These are phyloP conservation scores for Anas platyrhynchos DNA, from an alignment of 2,113 vertebrate genomes.

Conservation along the genomic window DNA sequence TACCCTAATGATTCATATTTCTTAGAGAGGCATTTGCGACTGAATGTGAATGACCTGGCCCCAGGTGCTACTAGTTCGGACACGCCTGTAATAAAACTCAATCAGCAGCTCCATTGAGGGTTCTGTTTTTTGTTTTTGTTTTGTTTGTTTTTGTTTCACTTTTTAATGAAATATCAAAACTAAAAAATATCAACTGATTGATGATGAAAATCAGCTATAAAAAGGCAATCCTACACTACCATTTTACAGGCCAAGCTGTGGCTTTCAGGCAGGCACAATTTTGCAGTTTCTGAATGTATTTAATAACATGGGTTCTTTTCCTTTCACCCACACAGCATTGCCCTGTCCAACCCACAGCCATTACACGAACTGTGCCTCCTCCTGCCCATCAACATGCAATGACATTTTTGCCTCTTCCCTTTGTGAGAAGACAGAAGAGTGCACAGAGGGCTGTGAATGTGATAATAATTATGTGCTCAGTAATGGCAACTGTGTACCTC, in stretches of 20 bases:
- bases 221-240: not conserved
- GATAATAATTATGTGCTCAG: slow-evolving; percentile 79
- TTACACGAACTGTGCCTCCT: slow-evolving; percentile 76
- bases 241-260: not conserved
- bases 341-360: slow-evolving; percentile 78
- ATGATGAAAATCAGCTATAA: not conserved
- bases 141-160: not conserved
- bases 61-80: not conserved
- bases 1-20: not conserved
- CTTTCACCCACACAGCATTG: slow-evolving; percentile 67
- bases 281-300: not conserved
- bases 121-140: not conserved
- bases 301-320: not conserved
- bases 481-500: slow-evolving; percentile 76
- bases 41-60: not conserved
- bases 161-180: not conserved
- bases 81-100: not conserved
- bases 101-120: not conserved
- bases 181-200: not conserved
- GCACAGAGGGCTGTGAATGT: slow-evolving; percentile 83
- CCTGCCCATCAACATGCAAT: slow-evolving; percentile 82
- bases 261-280: not conserved
- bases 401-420: slow-evolving; percentile 75
- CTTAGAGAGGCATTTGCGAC: not conserved
- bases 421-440: slow-evolving; percentile 72